Evolutionary conservation across 2,797 vertebrate genomes (phyloP).

Genomic region (Emys orbicularis): DNA sequence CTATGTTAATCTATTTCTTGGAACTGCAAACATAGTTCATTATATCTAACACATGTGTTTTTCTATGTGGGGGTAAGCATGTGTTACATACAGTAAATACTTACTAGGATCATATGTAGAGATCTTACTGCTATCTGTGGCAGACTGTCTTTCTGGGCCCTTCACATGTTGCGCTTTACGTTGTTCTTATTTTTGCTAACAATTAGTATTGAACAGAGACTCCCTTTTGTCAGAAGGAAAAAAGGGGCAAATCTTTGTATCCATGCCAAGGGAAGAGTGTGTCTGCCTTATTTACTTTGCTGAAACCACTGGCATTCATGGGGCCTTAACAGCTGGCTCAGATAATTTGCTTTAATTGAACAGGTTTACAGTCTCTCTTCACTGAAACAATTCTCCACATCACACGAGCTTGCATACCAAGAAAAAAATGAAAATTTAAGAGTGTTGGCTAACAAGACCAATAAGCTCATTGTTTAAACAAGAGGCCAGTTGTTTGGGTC

Average conservation of each 20-base stretch:
- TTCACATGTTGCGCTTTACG: slow-evolving; percentile 56
- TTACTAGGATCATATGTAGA: background rate
- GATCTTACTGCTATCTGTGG: slow-evolving; percentile 35
- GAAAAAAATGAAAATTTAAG: slow-evolving; percentile 74
- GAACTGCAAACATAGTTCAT: background rate
- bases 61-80: background rate
- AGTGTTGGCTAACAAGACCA: slow-evolving; percentile 78
- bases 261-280: slow-evolving; percentile 66
- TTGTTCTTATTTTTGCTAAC: slow-evolving; percentile 50
- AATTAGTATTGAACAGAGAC: slow-evolving; percentile 55
- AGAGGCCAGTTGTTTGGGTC: slow-evolving; percentile 81
- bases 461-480: slow-evolving; percentile 78
- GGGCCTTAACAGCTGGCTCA: slow-evolving; percentile 78
- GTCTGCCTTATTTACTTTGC: slow-evolving; percentile 49
- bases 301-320: slow-evolving; percentile 67
- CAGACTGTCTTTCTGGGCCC: background rate
- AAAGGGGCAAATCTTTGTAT: slow-evolving; percentile 2
- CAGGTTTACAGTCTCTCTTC: slow-evolving; percentile 73
- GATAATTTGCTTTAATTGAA: slow-evolving; percentile 81
- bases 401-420: slow-evolving; percentile 77
- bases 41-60: background rate
- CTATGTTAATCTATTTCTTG: background rate
- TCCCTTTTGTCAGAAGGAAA: slow-evolving; percentile 40
- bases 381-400: slow-evolving; percentile 75
- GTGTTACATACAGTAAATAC: background rate